These are phyloP conservation scores for Dicyrtoma fusca DNA, from an alignment of 2,888 invertebrate species.

Conservation along the genomic window DNA sequence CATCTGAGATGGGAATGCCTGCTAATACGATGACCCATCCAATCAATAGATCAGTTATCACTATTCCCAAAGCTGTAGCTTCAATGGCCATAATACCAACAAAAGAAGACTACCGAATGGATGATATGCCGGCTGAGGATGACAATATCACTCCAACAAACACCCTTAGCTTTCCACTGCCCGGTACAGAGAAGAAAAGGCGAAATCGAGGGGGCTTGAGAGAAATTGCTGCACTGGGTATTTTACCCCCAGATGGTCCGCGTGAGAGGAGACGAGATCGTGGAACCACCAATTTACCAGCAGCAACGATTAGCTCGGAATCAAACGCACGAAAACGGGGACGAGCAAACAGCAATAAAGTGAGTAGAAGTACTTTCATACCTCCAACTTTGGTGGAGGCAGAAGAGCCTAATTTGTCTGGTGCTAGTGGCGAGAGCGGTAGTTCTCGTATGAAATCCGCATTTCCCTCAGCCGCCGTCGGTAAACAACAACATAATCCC, in stretches of 20 bases:
- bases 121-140: conserved; percentile 33
- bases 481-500: conserved; percentile 21
- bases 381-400: conserved; percentile 54
- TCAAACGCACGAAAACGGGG: conserved; percentile 61
- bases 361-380: conserved; percentile 53
- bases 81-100: conserved; percentile 73
- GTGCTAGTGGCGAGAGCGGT: conserved; percentile 5
- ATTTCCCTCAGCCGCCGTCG: neutral
- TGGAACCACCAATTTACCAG: conserved; percentile 28
- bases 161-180: neutral
- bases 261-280: conserved; percentile 48
- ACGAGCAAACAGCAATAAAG: conserved; percentile 48
- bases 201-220: conserved; percentile 62
- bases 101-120: conserved; percentile 72
- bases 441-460: neutral
- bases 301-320: conserved; percentile 42
- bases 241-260: conserved; percentile 46
- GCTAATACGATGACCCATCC: conserved; percentile 58
- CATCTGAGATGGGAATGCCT: conserved; percentile 65
- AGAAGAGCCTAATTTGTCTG: conserved; percentile 32
- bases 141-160: neutral
- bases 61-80: conserved; percentile 85
- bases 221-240: conserved; percentile 56
- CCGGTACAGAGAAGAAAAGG: conserved; percentile 57
- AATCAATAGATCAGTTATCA: conserved; percentile 72